Conservation (phyloP, 2,888 invertebrate genomes). For the Macaria liturata region DNA sequence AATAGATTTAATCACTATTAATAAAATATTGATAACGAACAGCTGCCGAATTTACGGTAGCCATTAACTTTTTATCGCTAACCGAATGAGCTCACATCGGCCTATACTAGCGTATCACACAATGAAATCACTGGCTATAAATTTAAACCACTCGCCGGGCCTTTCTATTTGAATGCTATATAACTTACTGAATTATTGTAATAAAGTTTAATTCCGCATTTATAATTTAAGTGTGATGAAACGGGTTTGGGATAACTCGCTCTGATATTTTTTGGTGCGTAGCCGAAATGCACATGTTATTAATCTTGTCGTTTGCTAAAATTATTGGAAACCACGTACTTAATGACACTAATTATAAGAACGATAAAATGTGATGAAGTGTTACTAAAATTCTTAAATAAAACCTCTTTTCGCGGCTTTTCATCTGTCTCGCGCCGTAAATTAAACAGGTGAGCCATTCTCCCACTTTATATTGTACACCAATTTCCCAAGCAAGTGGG, state of each 20-base stretch:
- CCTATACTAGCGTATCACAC: constrained; percentile 35
- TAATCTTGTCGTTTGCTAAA: too few species aligned
- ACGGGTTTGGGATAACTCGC: too few species aligned
- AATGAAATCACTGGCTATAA: constrained; percentile 20
- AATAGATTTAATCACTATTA: constrained; percentile 13
- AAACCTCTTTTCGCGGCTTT: too few species aligned
- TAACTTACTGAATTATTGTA: constrained; percentile 17
- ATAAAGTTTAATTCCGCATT: constrained; percentile 1
- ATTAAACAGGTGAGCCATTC: too few species aligned
- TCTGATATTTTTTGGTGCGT: too few species aligned
- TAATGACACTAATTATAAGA: too few species aligned
- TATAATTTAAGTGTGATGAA: too few species aligned
- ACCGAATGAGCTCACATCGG: constrained; percentile 4
- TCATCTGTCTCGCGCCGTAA: too few species aligned
- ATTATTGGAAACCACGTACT: too few species aligned
- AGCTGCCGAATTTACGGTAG: constrained; percentile 32
- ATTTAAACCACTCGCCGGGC: constrained; percentile 13
- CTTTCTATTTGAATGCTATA: constrained; percentile 16
- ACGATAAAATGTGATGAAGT: too few species aligned
- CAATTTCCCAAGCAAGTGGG: constrained; percentile 16
- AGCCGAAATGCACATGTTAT: too few species aligned
- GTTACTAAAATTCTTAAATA: too few species aligned
- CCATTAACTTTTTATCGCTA: constrained; percentile 37
- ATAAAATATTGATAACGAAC: constrained; percentile 16
- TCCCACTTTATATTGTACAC: constrained; percentile 7